Conservation (phyloP, 2,113 vertebrate species). For the Anoura caudifer region DNA sequence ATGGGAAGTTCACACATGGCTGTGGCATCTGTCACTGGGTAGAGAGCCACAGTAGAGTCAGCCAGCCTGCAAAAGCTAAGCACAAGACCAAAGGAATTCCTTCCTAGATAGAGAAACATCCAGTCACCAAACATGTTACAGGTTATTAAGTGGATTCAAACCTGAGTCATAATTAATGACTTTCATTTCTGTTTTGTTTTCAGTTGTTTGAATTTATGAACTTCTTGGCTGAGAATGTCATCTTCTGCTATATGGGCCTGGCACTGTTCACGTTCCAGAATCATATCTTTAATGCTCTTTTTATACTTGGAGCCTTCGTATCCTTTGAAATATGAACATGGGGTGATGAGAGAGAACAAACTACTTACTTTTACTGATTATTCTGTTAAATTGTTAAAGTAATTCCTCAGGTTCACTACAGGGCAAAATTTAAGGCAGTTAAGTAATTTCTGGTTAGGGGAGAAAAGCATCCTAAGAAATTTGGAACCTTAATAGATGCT, state of each 20-base stretch:
- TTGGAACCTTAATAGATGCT: neutral
- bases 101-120: neutral
- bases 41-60: neutral
- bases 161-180: slow-evolving; percentile 43
- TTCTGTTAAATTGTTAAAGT: neutral
- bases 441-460: neutral
- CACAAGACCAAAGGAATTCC: neutral
- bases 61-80: neutral
- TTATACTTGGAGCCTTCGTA: slow-evolving; percentile 89
- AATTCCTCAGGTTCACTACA: neutral
- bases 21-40: neutral
- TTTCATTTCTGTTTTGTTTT: slow-evolving; percentile 76
- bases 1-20: neutral
- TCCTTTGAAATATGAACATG: slow-evolving; percentile 80
- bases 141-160: slow-evolving; percentile 1
- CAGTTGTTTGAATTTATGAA: slow-evolving; percentile 92
- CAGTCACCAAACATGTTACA: neutral
- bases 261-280: slow-evolving; percentile 87
- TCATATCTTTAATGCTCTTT: slow-evolving; percentile 87
- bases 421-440: neutral
- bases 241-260: slow-evolving; percentile 91
- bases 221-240: slow-evolving; percentile 91
- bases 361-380: neutral
- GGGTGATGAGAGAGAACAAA: neutral
- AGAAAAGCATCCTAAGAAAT: neutral